Conservation (phyloP, 2,888 invertebrate species). For the Patella pellucida region DNA sequence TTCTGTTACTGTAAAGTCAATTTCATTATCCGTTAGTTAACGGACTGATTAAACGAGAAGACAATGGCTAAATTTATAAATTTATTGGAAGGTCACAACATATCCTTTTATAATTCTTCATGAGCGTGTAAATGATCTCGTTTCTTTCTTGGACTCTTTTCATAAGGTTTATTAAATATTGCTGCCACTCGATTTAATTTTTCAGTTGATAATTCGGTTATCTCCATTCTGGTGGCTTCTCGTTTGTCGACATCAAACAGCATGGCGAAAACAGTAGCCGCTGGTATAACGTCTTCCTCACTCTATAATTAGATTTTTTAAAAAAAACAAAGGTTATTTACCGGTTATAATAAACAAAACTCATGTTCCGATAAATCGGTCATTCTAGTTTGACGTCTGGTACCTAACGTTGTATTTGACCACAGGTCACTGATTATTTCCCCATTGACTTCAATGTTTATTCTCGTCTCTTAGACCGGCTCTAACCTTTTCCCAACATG, state of each 20-base stretch:
- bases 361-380: neutral
- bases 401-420: too few relatives aligned
- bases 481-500: too few relatives aligned
- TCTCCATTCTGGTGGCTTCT: constrained; percentile 43
- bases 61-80: too few relatives aligned
- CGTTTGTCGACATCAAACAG: constrained; percentile 37
- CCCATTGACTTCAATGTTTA: too few relatives aligned
- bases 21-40: too few relatives aligned
- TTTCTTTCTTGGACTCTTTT: neutral
- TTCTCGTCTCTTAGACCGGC: too few relatives aligned
- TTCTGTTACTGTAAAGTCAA: too few relatives aligned
- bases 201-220: constrained; percentile 39
- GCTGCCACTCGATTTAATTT: constrained; percentile 44
- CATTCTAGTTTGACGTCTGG: neutral
- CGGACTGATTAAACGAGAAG: too few relatives aligned
- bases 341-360: neutral
- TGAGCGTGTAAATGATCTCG: too few relatives aligned
- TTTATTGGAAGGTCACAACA: too few relatives aligned
- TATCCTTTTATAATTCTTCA: too few relatives aligned
- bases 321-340: neutral
- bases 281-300: constrained; percentile 29
- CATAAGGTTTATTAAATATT: constrained; percentile 47
- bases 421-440: too few relatives aligned
- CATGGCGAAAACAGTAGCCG: constrained; percentile 39
- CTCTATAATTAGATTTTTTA: neutral